Evolutionary conservation across 2,888 invertebrate genomes (phyloP).

Genomic region (Marasmarcha lunaedactyla): DNA sequence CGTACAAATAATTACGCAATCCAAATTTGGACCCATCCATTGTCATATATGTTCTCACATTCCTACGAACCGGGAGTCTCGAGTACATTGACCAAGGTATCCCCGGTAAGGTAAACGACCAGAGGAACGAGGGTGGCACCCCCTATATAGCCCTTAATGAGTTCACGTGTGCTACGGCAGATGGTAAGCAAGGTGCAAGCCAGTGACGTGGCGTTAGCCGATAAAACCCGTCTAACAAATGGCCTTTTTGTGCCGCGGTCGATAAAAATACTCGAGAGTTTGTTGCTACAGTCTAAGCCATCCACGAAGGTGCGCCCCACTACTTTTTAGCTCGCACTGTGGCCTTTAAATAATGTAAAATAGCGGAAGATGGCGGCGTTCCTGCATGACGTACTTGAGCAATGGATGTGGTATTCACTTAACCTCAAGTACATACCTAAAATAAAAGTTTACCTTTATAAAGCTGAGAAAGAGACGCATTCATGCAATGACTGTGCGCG

Average conservation of each 20-base stretch:
- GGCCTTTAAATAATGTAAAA: too few relatives aligned
- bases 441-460: neutral
- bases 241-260: neutral
- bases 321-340: too few relatives aligned
- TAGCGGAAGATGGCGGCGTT: too few relatives aligned
- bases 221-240: conserved; percentile 23
- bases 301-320: too few relatives aligned
- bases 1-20: too few relatives aligned
- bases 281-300: too few relatives aligned
- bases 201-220: conserved; percentile 53
- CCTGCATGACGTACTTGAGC: too few relatives aligned
- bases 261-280: too few relatives aligned
- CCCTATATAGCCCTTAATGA: conserved; percentile 55
- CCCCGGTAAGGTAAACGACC: conserved; percentile 62
- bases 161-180: conserved; percentile 62
- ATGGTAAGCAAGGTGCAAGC: conserved; percentile 64
- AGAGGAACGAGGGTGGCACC: conserved; percentile 57
- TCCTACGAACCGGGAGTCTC: neutral
- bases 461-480: neutral
- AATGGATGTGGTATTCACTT: neutral
- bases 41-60: too few relatives aligned
- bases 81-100: conserved; percentile 48
- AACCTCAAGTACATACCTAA: neutral
- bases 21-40: too few relatives aligned
- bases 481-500: too few relatives aligned